These are phyloP conservation scores for Amphipoea oculea DNA, from an alignment of 2,888 invertebrate species.

Conservation along the genomic window DNA sequence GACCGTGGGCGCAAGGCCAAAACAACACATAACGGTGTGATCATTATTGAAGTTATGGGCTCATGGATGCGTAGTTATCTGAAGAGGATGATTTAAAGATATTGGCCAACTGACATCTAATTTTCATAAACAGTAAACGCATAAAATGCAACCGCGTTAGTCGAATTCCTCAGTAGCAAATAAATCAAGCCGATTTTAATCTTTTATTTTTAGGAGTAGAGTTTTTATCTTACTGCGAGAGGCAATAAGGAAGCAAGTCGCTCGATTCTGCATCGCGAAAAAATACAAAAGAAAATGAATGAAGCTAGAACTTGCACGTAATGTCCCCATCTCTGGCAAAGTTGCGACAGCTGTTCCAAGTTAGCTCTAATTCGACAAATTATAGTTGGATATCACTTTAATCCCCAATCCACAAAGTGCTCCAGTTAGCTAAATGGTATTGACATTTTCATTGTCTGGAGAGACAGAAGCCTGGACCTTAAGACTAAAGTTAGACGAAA, in stretches of 20 bases:
- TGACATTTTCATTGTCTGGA: constrained; percentile 53
- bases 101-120: constrained; percentile 1
- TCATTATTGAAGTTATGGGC: constrained; percentile 19
- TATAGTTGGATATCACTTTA: constrained; percentile 32
- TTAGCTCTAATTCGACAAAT: constrained; percentile 43
- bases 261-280: constrained; percentile 32
- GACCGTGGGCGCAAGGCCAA: constrained; percentile 47
- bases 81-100: constrained; percentile 8
- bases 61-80: background rate
- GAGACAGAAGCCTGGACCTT: constrained; percentile 24
- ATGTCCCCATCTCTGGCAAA: constrained; percentile 30
- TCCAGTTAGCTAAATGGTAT: constrained; percentile 40
- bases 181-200: constrained; percentile 42
- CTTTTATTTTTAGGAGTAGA: constrained; percentile 31
- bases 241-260: constrained; percentile 39
- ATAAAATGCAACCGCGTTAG: constrained; percentile 7
- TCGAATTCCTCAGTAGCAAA: constrained; percentile 34
- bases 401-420: constrained; percentile 34
- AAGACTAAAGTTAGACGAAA: constrained; percentile 48
- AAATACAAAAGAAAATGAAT: constrained; percentile 51
- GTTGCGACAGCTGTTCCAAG: constrained; percentile 44
- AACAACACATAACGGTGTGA: constrained; percentile 26
- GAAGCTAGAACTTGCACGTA: constrained; percentile 35
- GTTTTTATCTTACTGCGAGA: constrained; percentile 48
- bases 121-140: constrained; percentile 12